phyloP scores from a whole-genome alignment of 2,888 invertebrate genomes.

The Machimus rusticus region DNA sequence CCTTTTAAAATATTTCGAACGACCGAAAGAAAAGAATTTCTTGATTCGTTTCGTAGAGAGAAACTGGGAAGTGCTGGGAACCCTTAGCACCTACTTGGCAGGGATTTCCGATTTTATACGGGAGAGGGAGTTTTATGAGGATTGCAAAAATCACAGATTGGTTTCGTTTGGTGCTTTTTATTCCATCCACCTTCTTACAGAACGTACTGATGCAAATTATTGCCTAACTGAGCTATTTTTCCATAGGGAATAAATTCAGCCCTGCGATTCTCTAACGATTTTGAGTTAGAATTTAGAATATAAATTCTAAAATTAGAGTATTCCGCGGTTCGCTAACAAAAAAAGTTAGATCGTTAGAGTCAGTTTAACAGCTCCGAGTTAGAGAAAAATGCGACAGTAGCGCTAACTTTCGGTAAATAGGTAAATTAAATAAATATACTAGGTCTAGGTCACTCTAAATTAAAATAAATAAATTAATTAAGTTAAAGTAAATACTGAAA shows the following conservation, averaged over 20 bases:
- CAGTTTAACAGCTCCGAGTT: too few species aligned
- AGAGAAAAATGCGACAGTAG: too few species aligned
- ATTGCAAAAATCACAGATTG: not conserved
- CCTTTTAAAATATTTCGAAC: not conserved
- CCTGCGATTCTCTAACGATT: too few species aligned
- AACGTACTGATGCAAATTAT: not conserved
- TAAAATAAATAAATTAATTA: too few species aligned
- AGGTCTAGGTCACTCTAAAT: too few species aligned
- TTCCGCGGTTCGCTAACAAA: too few species aligned
- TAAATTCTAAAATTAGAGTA: too few species aligned
- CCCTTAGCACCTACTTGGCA: not conserved
- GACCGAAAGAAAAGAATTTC: not conserved
- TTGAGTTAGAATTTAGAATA: too few species aligned
- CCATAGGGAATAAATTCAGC: not conserved
- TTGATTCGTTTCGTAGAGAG: not conserved
- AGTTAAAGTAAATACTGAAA: too few species aligned
- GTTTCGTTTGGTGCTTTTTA: not conserved
- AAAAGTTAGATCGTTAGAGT: too few species aligned
- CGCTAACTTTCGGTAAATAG: too few species aligned
- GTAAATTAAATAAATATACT: too few species aligned
- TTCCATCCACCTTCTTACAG: not conserved
- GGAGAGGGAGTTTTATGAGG: not conserved
- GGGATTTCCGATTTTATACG: not conserved
- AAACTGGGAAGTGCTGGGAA: not conserved
- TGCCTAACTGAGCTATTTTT: not conserved